Percentiles rank a stretch among this genome's conserved stretches.
Evolutionary conservation across 2,888 invertebrate genomes (phyloP).

Genomic region (Plusia festucae): DNA sequence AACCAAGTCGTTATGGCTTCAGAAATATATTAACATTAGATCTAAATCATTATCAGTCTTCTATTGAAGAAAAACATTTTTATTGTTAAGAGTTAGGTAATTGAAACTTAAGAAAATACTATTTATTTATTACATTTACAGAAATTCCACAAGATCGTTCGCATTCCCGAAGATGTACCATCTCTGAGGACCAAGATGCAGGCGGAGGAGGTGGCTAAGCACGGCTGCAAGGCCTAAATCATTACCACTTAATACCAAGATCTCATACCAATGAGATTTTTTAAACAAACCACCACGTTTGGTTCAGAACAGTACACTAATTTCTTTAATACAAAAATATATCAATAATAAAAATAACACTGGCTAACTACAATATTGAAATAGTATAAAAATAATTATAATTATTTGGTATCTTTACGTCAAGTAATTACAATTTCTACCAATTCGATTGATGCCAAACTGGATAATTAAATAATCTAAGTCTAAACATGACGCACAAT

Average conservation of each 20-base stretch:
- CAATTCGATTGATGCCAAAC: conserved; percentile 36
- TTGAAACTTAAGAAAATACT: too few relatives aligned
- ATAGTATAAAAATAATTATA: neutral
- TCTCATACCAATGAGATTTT: conserved; percentile 56
- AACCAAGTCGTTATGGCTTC: too few relatives aligned
- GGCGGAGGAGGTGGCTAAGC: conserved; percentile 86
- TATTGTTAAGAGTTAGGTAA: too few relatives aligned
- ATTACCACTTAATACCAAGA: too few relatives aligned
- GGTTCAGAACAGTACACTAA: too few relatives aligned
- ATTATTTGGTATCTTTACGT: neutral
- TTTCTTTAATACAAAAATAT: conserved; percentile 7
- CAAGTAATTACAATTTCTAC: neutral
- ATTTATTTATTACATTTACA: conserved; percentile 77
- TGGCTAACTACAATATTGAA: neutral
- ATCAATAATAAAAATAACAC: neutral
- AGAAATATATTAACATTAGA: too few relatives aligned
- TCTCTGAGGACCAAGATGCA: conserved; percentile 94
- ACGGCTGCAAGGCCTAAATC: conserved; percentile 69
- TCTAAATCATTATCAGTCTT: too few relatives aligned
- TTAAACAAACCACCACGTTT: conserved; percentile 47
- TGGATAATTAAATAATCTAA: conserved; percentile 42
- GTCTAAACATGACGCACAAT: conserved; percentile 69
- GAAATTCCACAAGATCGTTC: conserved; percentile 95
- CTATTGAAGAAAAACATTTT: too few relatives aligned
- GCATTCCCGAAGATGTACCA: conserved; percentile 95